These are phyloP conservation scores for Catocala sponsa DNA, from an alignment of 2,888 invertebrate species.

Conservation along the genomic window DNA sequence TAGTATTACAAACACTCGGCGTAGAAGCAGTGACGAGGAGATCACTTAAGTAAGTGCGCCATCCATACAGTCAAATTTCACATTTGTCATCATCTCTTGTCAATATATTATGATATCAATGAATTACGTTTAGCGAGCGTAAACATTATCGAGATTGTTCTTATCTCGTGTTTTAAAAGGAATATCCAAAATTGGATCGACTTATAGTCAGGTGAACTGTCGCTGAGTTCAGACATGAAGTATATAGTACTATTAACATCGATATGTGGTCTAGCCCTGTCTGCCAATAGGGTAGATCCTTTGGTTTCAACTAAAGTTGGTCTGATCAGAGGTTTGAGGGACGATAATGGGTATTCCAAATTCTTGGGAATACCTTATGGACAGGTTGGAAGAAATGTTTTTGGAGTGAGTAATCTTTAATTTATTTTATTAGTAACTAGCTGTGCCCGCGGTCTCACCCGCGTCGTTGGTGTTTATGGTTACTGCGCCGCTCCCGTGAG, in stretches of 20 bases:
- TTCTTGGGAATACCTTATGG: slow-evolving; percentile 57
- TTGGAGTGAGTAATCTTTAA: slow-evolving; percentile 28
- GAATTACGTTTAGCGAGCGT: too few species aligned
- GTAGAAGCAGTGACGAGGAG: too few species aligned
- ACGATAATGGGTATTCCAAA: slow-evolving; percentile 42
- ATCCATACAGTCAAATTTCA: too few species aligned
- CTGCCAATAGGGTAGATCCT: slow-evolving; percentile 39
- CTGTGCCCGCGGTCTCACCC: too few species aligned
- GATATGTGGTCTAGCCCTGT: slow-evolving; percentile 13
- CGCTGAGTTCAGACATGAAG: slow-evolving; percentile 12
- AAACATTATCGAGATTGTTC: not conserved
- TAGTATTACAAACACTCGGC: too few species aligned
- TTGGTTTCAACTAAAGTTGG: slow-evolving; percentile 46
- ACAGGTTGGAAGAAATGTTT: slow-evolving; percentile 40
- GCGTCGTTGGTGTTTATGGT: too few species aligned
- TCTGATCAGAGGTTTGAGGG: slow-evolving; percentile 42
- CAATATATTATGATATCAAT: too few species aligned
- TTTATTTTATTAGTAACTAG: too few species aligned
- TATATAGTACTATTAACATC: slow-evolving; percentile 6
- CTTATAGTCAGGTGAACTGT: not conserved
- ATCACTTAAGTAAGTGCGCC: too few species aligned
- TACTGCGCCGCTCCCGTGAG: too few species aligned
- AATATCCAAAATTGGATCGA: not conserved
- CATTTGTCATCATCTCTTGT: too few species aligned
- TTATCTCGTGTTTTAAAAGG: not conserved